Evolutionary conservation across 2,797 vertebrate genomes (phyloP).

Genomic region (Lacerta bilineata): DNA sequence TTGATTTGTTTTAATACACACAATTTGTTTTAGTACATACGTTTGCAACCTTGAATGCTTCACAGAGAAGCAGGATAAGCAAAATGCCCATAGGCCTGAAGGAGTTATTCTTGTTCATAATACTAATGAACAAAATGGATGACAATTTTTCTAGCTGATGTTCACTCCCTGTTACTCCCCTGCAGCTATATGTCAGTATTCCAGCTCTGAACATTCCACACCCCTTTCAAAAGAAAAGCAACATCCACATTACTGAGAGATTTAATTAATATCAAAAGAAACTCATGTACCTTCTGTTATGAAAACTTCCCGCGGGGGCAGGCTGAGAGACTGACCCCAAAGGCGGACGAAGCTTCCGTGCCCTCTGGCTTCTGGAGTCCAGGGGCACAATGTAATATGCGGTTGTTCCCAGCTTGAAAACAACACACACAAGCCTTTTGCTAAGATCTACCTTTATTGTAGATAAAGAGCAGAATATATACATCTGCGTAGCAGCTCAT

Average conservation of each 20-base stretch:
- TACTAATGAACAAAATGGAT: background rate
- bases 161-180: constrained; percentile 9
- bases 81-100: background rate
- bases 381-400: too few relatives aligned
- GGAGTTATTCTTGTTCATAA: constrained; percentile 20
- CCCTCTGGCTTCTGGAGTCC: too few relatives aligned
- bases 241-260: constrained; percentile 9
- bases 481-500: too few relatives aligned
- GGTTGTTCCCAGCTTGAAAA: too few relatives aligned
- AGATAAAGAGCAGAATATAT: too few relatives aligned
- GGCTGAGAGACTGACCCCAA: too few relatives aligned
- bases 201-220: background rate
- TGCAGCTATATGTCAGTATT: constrained; percentile 29
- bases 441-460: too few relatives aligned
- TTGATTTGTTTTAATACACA: background rate
- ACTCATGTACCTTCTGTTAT: constrained; percentile 60
- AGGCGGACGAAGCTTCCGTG: too few relatives aligned
- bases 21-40: background rate
- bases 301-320: too few relatives aligned
- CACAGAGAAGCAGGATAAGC: background rate
- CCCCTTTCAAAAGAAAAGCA: constrained; percentile 53
- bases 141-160: constrained; percentile 1
- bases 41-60: background rate
- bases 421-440: too few relatives aligned
- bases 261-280: constrained; percentile 50